Evolutionary conservation across 2,888 invertebrate genomes (phyloP), one percentile per base, ranked within the genome.

Genomic region (Synergus japonicus): DNA sequence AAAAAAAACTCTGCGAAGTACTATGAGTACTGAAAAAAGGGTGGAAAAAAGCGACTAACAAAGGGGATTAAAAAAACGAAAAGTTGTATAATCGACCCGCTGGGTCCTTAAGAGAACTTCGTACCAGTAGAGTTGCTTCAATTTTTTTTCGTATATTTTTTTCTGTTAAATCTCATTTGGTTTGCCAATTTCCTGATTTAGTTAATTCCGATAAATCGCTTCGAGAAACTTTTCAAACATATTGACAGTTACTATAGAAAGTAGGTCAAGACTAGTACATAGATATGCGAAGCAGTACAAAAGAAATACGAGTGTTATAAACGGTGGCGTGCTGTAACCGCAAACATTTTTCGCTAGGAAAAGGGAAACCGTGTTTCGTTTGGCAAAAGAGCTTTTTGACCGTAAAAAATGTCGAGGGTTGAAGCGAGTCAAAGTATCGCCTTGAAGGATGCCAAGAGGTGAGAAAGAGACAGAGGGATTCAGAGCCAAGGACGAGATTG

Each of bases 361-460:
- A 44, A 44, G n/a, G 66, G 43, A 66, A 66, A 18, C 9, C 44
- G 44, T 66, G 66, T 66, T 66, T 43, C 15, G n/a, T 66, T 66
- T 13, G 13, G 37, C 13, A 43, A 66, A 66, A 66, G 43, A 43
- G 43, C 4, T 66, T 44, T 44, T 43, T 43, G 66, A 9, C 41
- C 29, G n/a, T 15, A 43, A 66, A 66, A n/a, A 66, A 43, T 7
- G 44, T 43, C n/a, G 2, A 13, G 64, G 41, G n/a, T 66, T 9
- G n/a, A 66, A 66, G 43, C 13, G 3, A 43, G n/a, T 15, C n/a
- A 37, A 3, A 43, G 44, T 44, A 37, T 37, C 13, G 10, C 5
- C 5, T 12, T 64, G 37, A 44, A 44, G 18, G 18, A 44, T 66
- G 43, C 18, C 8, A 4, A 66, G 43, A 44, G 18, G 66, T 66